phyloP scores from a whole-genome alignment of 2,797 vertebrate genomes.

The Molossus alvarezi region DNA sequence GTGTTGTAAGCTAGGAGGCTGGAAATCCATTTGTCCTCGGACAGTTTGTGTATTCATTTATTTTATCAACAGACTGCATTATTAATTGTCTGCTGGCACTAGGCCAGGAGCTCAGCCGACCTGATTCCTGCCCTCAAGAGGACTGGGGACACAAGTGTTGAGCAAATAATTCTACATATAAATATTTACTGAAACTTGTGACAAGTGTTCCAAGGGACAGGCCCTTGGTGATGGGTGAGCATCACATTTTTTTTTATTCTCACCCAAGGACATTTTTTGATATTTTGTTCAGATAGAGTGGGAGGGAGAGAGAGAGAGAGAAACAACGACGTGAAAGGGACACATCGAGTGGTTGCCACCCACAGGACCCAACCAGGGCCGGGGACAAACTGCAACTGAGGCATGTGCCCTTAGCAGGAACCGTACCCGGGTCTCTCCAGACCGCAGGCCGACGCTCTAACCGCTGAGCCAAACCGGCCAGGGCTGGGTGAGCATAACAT shows the following conservation, averaged over 20 bases:
- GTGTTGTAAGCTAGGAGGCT: not conserved
- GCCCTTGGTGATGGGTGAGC: not conserved
- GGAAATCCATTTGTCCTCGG: not conserved
- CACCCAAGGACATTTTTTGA: too few relatives aligned
- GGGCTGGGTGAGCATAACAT: not conserved
- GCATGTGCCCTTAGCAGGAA: too few relatives aligned
- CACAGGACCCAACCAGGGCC: too few relatives aligned
- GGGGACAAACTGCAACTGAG: too few relatives aligned
- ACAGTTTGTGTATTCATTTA: not conserved
- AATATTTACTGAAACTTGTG: not conserved
- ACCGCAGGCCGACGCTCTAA: too few relatives aligned
- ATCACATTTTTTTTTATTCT: too few relatives aligned
- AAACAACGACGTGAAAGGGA: too few relatives aligned
- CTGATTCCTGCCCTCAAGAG: not conserved
- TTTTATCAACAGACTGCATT: not conserved
- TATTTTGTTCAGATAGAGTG: too few relatives aligned
- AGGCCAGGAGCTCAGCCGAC: not conserved
- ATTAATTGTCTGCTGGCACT: not conserved
- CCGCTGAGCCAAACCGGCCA: too few relatives aligned
- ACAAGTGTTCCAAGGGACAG: not conserved
- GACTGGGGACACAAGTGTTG: not conserved
- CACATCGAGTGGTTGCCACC: too few relatives aligned
- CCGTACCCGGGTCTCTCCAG: too few relatives aligned
- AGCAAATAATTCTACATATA: not conserved
- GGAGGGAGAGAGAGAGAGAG: too few relatives aligned